phyloP scores from a whole-genome alignment of 2,113 vertebrate genomes.

The Colaptes auratus region DNA sequence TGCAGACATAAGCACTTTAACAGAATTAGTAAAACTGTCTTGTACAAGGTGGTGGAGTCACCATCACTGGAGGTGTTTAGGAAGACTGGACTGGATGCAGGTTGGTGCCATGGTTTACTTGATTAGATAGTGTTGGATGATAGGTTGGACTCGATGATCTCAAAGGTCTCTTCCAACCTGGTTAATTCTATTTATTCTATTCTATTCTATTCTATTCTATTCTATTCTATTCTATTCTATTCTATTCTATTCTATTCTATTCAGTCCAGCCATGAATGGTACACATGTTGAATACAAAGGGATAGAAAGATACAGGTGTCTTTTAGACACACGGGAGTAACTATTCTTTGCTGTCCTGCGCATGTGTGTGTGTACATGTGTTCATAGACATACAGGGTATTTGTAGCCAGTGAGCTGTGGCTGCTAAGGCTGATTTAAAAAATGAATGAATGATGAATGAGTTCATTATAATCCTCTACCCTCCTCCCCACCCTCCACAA shows the following conservation, averaged over 20 bases:
- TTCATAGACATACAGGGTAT: neutral
- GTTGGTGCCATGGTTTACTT: too few species aligned
- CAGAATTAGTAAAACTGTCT: neutral
- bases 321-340: neutral
- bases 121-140: too few species aligned
- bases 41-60: neutral
- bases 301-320: neutral
- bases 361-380: rapidly evolving
- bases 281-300: neutral
- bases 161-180: too few species aligned
- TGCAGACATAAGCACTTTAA: neutral
- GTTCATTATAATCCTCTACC: neutral
- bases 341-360: neutral
- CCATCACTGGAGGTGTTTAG: too few species aligned
- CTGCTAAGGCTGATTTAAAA: neutral
- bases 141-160: too few species aligned
- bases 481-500: rapidly evolving
- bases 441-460: neutral
- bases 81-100: too few species aligned
- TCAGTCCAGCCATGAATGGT: neutral
- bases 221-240: too few species aligned
- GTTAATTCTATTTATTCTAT: too few species aligned
- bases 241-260: too few species aligned
- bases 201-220: too few species aligned
- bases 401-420: neutral